phyloP scores from a whole-genome alignment of 2,888 invertebrate species.

The Poecilobothrus nobilitatus region DNA sequence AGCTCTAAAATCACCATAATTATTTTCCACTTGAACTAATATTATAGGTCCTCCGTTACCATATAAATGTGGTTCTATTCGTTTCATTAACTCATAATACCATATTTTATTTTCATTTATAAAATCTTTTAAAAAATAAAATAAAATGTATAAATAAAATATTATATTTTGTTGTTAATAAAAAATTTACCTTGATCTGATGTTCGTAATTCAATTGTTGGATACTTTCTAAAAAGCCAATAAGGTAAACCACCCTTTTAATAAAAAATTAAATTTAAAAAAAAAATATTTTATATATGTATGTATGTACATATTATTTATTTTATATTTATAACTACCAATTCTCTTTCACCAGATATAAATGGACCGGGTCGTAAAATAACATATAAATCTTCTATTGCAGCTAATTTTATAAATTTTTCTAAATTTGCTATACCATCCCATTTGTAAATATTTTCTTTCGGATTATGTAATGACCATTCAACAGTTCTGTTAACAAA shows the following conservation, averaged over 20 bases:
- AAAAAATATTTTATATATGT: too few relatives aligned
- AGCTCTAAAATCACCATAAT: conserved; percentile 75
- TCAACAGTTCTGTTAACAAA: conserved; percentile 63
- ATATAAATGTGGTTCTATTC: conserved; percentile 45
- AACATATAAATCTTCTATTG: conserved; percentile 68
- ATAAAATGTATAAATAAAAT: background rate
- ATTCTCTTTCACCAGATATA: conserved; percentile 85
- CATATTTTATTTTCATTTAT: conserved; percentile 48
- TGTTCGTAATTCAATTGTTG: conserved; percentile 56
- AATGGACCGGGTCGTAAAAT: conserved; percentile 82
- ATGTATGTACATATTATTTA: background rate
- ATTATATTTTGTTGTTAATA: too few relatives aligned
- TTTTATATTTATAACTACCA: too few relatives aligned
- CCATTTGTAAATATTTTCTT: conserved; percentile 57
- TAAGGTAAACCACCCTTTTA: conserved; percentile 72
- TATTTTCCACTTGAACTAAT: conserved; percentile 88
- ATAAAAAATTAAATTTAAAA: background rate
- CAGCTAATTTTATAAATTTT: conserved; percentile 61
- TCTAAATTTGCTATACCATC: conserved; percentile 62
- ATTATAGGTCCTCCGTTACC: conserved; percentile 78
- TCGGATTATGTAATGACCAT: conserved; percentile 82
- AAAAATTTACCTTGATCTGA: conserved; percentile 56
- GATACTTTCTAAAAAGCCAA: conserved; percentile 60
- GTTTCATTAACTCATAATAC: conserved; percentile 48
- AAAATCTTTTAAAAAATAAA: conserved; percentile 51